Conservation (phyloP, 1,140 invertebrate species). For the Brachionus calyciflorus region DNA sequence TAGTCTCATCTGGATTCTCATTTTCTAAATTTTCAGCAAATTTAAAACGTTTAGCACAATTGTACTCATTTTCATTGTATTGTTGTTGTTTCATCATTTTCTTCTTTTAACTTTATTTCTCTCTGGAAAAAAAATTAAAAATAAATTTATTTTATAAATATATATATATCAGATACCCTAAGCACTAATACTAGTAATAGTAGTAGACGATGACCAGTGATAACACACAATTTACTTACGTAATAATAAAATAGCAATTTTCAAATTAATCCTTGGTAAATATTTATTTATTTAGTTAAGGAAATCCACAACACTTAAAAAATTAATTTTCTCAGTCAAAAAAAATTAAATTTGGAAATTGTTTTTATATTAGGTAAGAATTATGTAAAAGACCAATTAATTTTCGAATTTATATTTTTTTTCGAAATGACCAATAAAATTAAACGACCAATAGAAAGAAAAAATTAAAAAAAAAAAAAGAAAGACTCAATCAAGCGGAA, state of each 20-base stretch:
- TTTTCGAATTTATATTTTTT: no score
- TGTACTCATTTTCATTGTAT: no score
- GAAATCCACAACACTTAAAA: neutral
- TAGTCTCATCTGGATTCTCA: neutral
- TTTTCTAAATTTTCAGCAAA: neutral
- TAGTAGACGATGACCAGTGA: neutral
- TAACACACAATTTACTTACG: neutral
- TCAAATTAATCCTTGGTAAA: neutral
- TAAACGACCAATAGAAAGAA: neutral
- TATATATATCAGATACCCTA: no score
- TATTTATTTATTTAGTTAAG: constrained; percentile 2
- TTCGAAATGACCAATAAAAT: neutral
- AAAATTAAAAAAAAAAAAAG: no score
- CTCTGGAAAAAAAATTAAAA: no score
- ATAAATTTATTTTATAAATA: no score
- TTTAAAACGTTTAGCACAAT: constrained; percentile 8
- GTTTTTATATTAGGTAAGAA: constrained; percentile 18
- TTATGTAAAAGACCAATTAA: neutral
- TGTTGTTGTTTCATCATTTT: constrained; percentile 30
- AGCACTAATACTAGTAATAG: no score
- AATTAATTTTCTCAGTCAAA: constrained; percentile 28
- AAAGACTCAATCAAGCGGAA: constrained; percentile 1
- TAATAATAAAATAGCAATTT: constrained; percentile 28
- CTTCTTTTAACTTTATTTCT: no score
- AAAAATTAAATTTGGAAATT: no score